A percentile compares a stretch with the other conserved stretches of the same genome.
Conservation (phyloP, 2,888 invertebrate species). For the Epistrophe eligans region DNA sequence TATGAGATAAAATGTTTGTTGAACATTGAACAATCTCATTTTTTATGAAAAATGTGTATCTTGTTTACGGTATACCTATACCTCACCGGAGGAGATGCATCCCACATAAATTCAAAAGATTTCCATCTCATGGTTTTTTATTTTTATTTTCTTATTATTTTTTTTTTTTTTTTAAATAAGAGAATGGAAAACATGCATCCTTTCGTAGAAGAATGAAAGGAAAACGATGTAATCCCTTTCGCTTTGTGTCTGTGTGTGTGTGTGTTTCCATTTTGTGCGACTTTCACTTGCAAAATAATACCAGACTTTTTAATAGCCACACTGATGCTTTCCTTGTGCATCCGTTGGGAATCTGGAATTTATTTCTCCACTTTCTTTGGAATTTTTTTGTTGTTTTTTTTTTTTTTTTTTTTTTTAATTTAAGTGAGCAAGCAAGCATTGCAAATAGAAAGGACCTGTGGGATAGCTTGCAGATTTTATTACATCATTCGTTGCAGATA, state of each 20-base stretch:
- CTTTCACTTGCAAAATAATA: constrained; percentile 54
- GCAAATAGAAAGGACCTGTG: constrained; percentile 7
- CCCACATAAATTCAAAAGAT: constrained; percentile 28
- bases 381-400: neutral
- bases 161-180: neutral
- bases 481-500: constrained; percentile 15
- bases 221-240: constrained; percentile 63
- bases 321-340: neutral
- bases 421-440: neutral
- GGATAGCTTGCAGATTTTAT: constrained; percentile 6
- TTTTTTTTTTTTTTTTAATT: neutral
- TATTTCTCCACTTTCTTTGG: constrained; percentile 5
- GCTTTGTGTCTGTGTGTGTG: constrained; percentile 35
- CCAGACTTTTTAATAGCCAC: constrained; percentile 17
- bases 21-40: neutral
- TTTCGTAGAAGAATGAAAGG: constrained; percentile 65
- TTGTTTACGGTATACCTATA: neutral
- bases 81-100: neutral
- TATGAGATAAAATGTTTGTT: neutral
- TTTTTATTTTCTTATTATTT: neutral
- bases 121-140: constrained; percentile 1
- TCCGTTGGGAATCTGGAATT: constrained; percentile 22
- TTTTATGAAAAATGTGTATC: neutral
- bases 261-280: constrained; percentile 20
- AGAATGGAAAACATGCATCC: constrained; percentile 52